phyloP scores from a whole-genome alignment of 1,140 invertebrate genomes.

The Mactra quadrangularis region DNA sequence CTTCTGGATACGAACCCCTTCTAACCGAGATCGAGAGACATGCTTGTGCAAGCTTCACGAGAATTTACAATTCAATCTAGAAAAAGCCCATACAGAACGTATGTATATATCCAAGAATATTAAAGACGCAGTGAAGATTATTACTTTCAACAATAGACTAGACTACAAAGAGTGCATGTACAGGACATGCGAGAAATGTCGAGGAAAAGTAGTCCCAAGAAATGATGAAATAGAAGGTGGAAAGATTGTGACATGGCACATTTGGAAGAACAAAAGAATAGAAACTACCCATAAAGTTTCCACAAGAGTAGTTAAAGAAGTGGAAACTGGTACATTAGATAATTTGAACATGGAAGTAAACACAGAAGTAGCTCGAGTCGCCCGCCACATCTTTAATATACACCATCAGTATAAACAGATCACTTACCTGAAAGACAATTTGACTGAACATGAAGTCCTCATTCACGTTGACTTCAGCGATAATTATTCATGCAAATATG shows the following conservation, averaged over 20 bases:
- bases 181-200: neutral
- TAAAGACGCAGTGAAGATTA: neutral
- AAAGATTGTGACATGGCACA: neutral
- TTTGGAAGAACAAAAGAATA: neutral
- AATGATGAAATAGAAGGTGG: neutral
- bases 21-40: slow-evolving; percentile 12
- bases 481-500: too few species aligned
- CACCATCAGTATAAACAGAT: neutral
- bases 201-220: neutral
- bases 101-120: slow-evolving; percentile 11
- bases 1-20: slow-evolving; percentile 14
- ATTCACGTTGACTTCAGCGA: slow-evolving; percentile 1
- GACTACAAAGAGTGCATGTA: neutral
- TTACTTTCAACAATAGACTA: neutral
- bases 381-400: neutral
- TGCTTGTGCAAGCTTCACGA: slow-evolving; percentile 34
- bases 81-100: neutral
- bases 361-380: neutral
- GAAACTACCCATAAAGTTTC: neutral
- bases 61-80: slow-evolving; percentile 28
- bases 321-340: slow-evolving; percentile 1
- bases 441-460: neutral
- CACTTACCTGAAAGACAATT: neutral
- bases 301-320: slow-evolving; percentile 1
- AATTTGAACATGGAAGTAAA: neutral